Evolutionary conservation across 2,797 vertebrate genomes (phyloP).

Genomic region (Xenops minutus): DNA sequence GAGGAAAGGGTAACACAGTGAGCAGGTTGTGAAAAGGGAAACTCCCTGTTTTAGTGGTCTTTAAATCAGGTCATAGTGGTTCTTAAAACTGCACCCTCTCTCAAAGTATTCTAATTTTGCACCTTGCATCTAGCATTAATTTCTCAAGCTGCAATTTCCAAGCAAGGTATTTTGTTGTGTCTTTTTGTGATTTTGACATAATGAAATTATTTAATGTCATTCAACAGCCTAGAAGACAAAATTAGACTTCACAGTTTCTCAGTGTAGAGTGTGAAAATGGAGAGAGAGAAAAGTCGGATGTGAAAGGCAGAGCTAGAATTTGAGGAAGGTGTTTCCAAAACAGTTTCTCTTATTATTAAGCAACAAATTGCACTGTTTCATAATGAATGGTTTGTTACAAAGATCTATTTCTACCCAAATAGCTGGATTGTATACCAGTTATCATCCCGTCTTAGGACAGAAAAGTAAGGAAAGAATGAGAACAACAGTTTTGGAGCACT

Average conservation of each 20-base stretch:
- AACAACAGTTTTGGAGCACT: not conserved
- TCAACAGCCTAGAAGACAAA: not conserved
- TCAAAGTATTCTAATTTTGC: not conserved
- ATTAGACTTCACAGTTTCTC: conserved; percentile 24
- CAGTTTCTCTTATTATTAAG: not conserved
- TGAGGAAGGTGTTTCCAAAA: not conserved
- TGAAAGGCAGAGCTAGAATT: not conserved
- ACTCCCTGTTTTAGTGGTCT: fast-evolving
- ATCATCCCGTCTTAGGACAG: not conserved
- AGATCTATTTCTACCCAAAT: not conserved
- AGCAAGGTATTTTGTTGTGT: not conserved
- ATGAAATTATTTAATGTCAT: not conserved
- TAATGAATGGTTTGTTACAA: not conserved
- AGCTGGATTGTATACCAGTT: not conserved
- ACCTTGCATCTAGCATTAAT: not conserved
- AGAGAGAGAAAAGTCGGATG: not conserved
- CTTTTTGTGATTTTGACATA: not conserved
- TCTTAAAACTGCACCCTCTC: not conserved
- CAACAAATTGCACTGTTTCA: not conserved
- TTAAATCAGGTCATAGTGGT: not conserved
- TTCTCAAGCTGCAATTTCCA: not conserved
- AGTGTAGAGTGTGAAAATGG: not conserved
- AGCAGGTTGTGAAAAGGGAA: not conserved
- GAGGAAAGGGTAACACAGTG: not conserved
- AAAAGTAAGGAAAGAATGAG: not conserved